Conservation (phyloP, 1,140 invertebrate species). For the Drosophila elegans region DNA sequence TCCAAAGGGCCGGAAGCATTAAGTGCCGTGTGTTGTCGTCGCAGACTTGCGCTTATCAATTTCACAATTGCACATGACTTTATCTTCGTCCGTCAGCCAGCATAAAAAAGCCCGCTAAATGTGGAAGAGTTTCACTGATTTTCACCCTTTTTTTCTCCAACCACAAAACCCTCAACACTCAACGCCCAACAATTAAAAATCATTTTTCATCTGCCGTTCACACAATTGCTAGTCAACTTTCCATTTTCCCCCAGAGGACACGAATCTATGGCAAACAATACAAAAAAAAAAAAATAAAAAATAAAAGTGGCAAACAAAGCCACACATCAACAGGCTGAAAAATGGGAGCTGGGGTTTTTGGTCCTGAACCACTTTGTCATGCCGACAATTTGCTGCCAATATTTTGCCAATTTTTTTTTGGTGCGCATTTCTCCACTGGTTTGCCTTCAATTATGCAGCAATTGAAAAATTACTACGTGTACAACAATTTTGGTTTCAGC, state of each 20-base stretch:
- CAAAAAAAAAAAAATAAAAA: neutral
- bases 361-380: slow-evolving; percentile 36
- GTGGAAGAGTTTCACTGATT: slow-evolving; percentile 14
- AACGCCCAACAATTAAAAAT: slow-evolving; percentile 73
- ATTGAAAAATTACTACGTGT: slow-evolving; percentile 84
- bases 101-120: slow-evolving; percentile 37
- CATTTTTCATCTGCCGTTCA: slow-evolving; percentile 48
- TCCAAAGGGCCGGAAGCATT: slow-evolving; percentile 38
- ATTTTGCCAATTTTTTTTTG: slow-evolving; percentile 59
- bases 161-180: slow-evolving; percentile 56
- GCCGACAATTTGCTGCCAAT: slow-evolving; percentile 77
- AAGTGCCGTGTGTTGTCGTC: slow-evolving; percentile 35
- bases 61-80: slow-evolving; percentile 56
- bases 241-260: slow-evolving; percentile 35
- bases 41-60: slow-evolving; percentile 44
- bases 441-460: slow-evolving; percentile 81
- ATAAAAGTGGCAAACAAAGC: slow-evolving; percentile 47
- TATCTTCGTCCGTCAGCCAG: slow-evolving; percentile 30
- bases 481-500: slow-evolving; percentile 59
- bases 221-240: slow-evolving; percentile 69
- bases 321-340: slow-evolving; percentile 76
- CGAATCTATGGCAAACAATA: slow-evolving; percentile 20
- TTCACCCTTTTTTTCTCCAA: slow-evolving; percentile 14
- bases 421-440: slow-evolving; percentile 5
- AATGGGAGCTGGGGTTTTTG: slow-evolving; percentile 7